These are phyloP conservation scores for Acrobasis suavella DNA, from an alignment of 2,888 invertebrate genomes.

Conservation along the genomic window DNA sequence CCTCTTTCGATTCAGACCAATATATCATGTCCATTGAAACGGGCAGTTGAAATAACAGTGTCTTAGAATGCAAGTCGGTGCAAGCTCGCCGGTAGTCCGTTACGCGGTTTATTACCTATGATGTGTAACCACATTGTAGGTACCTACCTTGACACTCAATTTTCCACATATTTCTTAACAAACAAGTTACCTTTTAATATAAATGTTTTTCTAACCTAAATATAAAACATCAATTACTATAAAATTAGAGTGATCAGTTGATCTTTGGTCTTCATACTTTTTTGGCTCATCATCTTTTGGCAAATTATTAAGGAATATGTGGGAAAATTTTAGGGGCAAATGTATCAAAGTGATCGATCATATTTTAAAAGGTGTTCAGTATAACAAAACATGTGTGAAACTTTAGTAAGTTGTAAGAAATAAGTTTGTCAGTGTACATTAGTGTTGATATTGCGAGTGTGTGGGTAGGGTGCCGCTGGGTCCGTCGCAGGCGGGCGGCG, in stretches of 20 bases:
- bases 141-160: neutral
- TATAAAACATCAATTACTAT: too few relatives aligned
- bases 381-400: neutral
- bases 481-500: constrained; percentile 58
- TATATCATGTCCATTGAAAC: constrained; percentile 61
- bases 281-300: too few relatives aligned
- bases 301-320: neutral
- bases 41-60: constrained; percentile 71
- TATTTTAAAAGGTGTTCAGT: neutral
- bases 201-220: neutral
- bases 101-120: constrained; percentile 24
- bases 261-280: too few relatives aligned
- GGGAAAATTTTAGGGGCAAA: neutral
- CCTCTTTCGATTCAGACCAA: constrained; percentile 55
- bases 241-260: too few relatives aligned
- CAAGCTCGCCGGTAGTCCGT: constrained; percentile 27
- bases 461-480: constrained; percentile 68
- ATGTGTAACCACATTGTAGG: constrained; percentile 18
- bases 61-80: constrained; percentile 41
- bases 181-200: neutral
- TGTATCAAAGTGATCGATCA: neutral
- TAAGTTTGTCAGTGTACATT: constrained; percentile 9
- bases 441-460: constrained; percentile 32
- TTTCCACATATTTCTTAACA: neutral
- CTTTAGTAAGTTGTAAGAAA: neutral